Evolutionary conservation across 2,797 vertebrate genomes (phyloP).

Genomic region (Cyprinodon diabolis): DNA sequence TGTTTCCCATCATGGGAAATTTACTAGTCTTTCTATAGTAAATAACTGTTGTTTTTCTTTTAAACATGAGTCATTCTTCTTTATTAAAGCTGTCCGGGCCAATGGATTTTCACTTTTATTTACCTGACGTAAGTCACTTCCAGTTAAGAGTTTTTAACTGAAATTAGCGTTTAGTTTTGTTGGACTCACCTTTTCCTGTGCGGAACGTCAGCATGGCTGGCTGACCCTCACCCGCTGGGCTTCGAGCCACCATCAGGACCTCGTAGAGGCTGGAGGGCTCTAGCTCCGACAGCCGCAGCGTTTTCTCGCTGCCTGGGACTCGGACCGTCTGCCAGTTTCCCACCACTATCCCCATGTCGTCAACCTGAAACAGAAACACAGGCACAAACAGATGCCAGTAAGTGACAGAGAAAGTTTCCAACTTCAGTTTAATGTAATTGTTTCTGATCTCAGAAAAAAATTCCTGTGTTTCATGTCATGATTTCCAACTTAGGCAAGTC

Average conservation of each 20-base stretch:
- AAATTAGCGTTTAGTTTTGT: background rate
- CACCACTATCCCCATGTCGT: conserved; percentile 80
- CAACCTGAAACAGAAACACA: conserved; percentile 80
- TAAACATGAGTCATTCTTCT: conserved; percentile 33
- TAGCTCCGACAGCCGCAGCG: conserved; percentile 89
- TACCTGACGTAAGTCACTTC: background rate
- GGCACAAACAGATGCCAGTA: conserved; percentile 41
- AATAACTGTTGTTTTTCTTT: conserved; percentile 42
- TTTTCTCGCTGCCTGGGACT: conserved; percentile 94
- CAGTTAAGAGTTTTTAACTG: background rate
- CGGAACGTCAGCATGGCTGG: conserved; percentile 98
- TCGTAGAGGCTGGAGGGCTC: conserved; percentile 96
- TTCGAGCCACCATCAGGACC: conserved; percentile 96
- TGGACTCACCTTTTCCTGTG: conserved; percentile 90
- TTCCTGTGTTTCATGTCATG: conserved; percentile 57
- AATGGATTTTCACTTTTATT: background rate
- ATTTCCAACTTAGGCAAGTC: conserved; percentile 57
- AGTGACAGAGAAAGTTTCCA: conserved; percentile 39
- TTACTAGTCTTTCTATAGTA: conserved; percentile 37
- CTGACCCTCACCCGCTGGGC: conserved; percentile 89
- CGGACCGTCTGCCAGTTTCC: conserved; percentile 92
- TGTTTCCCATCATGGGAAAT: conserved; percentile 52
- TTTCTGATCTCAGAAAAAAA: conserved; percentile 39
- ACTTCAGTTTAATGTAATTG: conserved; percentile 9
- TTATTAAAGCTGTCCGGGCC: conserved; percentile 37